Base-by-base conservation (phyloP, 1,140 invertebrate genomes). In the Tetramorium parvispinum region DNA sequence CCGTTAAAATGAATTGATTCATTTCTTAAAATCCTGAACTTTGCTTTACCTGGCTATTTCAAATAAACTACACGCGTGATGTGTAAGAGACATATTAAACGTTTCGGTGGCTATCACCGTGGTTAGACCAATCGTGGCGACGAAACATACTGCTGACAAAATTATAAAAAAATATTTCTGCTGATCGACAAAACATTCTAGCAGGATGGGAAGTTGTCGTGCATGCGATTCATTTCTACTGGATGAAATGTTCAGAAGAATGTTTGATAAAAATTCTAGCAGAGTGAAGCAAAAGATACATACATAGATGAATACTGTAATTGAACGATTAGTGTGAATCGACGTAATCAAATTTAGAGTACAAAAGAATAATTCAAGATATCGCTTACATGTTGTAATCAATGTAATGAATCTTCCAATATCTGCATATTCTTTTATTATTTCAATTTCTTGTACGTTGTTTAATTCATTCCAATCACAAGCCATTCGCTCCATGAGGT, bases 31-130 rank as follows among this genome's bases (percentile, higher is more conserved):
- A n/a, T 0, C n/a, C 11, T 3, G 11, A 46, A 3, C 11, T 46
- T 46, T 46, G 46, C 3, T 83, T 89, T 90, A 92, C 91, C 83
- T 78, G 11, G 86, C 55, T 68, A 92, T 85, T 83, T 73, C 24
- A 16, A 73, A 73, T 24, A 83, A 73, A 43, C 53, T 49, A 8
- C 51, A 70, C 4, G 51, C 68, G 10, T 83, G 70, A 21, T 91
- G 85, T 4, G 61, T 63, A 4, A 82, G 85, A 16, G 59, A 59
- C 70, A 91, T 71, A 10, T 66, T 53, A 73, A 91, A 81, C 0
- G 82, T 63, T 37, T 92, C 91, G 40, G 76, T 71, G 3, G 88
- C 86, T 75, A 83, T 51, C 11, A 91, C 59, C 2, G 88, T 57
- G 0, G 85, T 76, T 13, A 92, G 0, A 18, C 83, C 59, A 18